Conservation (phyloP, 1,140 invertebrate species). For the Lethocerus indicus region DNA sequence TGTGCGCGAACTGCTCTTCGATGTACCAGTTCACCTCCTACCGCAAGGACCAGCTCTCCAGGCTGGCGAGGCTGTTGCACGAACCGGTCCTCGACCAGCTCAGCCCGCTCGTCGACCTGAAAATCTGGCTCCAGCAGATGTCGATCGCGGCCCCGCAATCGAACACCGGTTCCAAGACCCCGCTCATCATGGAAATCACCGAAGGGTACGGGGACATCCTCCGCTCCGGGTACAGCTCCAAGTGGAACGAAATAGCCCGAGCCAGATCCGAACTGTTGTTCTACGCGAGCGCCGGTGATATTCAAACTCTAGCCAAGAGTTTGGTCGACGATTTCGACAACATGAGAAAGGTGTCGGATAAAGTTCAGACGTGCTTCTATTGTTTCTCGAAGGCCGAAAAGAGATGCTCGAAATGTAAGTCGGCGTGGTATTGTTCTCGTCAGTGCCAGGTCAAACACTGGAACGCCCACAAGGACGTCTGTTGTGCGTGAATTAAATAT, state of each 20-base stretch:
- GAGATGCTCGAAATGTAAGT: conserved; percentile 31
- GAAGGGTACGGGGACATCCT: conserved; percentile 31
- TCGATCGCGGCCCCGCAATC: conserved; percentile 22
- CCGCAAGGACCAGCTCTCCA: conserved; percentile 21
- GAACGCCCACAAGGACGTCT: conserved; percentile 4
- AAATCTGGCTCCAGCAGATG: conserved; percentile 42
- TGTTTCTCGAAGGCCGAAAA: conserved; percentile 27
- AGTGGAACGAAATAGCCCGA: conserved; percentile 37
- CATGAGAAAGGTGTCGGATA: conserved; percentile 23
- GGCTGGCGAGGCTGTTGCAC: conserved; percentile 38
- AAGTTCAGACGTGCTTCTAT: conserved; percentile 22
- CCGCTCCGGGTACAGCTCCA: conserved; percentile 28
- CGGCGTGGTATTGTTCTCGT: conserved; percentile 32
- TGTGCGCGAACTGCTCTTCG: conserved; percentile 48
- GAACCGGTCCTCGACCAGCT: conserved; percentile 54
- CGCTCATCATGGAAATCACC: conserved; percentile 37
- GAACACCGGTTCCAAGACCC: conserved; percentile 21
- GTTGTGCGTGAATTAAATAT: not conserved
- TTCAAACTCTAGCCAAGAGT: conserved; percentile 30
- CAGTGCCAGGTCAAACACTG: conserved; percentile 17
- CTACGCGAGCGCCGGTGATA: conserved; percentile 24
- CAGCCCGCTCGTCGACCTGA: conserved; percentile 50
- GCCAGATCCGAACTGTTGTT: conserved; percentile 33
- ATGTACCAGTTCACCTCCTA: conserved; percentile 50
- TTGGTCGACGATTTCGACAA: conserved; percentile 30